Evolutionary conservation across 2,888 invertebrate species (phyloP).

Genomic region (Drosophila bunnanda): DNA sequence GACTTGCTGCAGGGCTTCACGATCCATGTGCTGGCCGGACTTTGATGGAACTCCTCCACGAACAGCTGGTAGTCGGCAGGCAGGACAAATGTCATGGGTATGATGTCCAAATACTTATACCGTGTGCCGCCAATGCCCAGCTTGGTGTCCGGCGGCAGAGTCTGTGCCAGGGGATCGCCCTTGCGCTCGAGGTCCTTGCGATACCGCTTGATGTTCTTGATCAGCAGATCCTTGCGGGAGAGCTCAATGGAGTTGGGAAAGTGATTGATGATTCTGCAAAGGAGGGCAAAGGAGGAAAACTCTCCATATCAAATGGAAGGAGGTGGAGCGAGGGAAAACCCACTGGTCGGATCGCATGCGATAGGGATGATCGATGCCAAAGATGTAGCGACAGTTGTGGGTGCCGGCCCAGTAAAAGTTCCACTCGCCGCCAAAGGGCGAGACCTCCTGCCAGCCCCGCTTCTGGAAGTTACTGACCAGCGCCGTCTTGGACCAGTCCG

Average conservation of each 20-base stretch:
- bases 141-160: conserved; percentile 84
- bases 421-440: conserved; percentile 95
- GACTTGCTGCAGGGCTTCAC: conserved; percentile 99
- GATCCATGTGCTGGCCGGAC: conserved; percentile 98
- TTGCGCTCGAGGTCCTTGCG: conserved; percentile 96
- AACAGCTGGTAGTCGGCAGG: conserved; percentile 98
- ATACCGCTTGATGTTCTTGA: conserved; percentile 97
- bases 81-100: conserved; percentile 96
- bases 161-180: conserved; percentile 93
- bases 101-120: conserved; percentile 94
- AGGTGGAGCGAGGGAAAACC: conserved; percentile 30
- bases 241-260: conserved; percentile 98
- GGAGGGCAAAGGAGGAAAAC: not conserved
- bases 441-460: conserved; percentile 92
- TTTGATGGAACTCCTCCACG: conserved; percentile 97
- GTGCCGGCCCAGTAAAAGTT: conserved; percentile 98
- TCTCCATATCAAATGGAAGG: not conserved
- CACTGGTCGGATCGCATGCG: conserved; percentile 95
- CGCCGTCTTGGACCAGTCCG: conserved; percentile 93
- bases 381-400: conserved; percentile 94
- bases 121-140: conserved; percentile 88
- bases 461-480: conserved; percentile 95
- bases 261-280: conserved; percentile 91
- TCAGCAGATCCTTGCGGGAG: conserved; percentile 97
- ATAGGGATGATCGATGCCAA: conserved; percentile 96